Base-by-base conservation (phyloP, 2,888 invertebrate genomes). In the Ophioninae sp. region DNA sequence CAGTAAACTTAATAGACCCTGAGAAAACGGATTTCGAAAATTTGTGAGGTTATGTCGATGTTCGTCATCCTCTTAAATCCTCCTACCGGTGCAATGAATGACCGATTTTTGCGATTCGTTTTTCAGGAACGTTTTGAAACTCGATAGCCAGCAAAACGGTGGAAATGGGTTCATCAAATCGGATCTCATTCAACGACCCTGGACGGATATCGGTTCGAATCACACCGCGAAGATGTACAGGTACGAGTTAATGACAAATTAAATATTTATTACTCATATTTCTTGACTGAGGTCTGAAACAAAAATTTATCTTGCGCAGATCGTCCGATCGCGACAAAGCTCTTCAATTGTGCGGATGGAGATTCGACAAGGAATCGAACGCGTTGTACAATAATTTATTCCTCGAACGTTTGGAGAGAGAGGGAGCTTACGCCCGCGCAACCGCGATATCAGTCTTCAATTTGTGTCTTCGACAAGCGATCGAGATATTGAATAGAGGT, bases 391-490 rank as follows among this genome's bases (percentile, higher is more conserved):
- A 94, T 79, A 92, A 91, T 84, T 88, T 91, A 71, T 95, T 95
- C 85, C 92, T 96, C n/a, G 95, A 95, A 73, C 94, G 95, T 88
- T 94, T 98, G 61, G 96, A 97, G 91, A 95, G 95, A 78, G 96
- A 96, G 91, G 95, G 95, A 91, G 94, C 96, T 88, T 95, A 96
- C 93, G 95, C 96, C 79, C 95, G 98, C 91, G 98, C 98, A 61
- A 98, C 98, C 58, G 97, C 98, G 81, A 96, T 99, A 79, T 97
- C 98, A 69, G 96, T 98, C 76, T 99, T 98, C 93, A 97, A 98
- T 93, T 94, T 98, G 88, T 96, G 97, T 91, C 94, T 99, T 87
- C 95, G 96, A 80, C 93, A 95, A 88, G 98, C 98, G 44, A 96
- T 98, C 79, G 97, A 97, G 89, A 96, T 98, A 89, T 94, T 99